Evolutionary conservation across 1,140 invertebrate genomes (phyloP), one percentile per base, ranked within the genome.

Genomic region (Trachymyrmex septentrionalis): DNA sequence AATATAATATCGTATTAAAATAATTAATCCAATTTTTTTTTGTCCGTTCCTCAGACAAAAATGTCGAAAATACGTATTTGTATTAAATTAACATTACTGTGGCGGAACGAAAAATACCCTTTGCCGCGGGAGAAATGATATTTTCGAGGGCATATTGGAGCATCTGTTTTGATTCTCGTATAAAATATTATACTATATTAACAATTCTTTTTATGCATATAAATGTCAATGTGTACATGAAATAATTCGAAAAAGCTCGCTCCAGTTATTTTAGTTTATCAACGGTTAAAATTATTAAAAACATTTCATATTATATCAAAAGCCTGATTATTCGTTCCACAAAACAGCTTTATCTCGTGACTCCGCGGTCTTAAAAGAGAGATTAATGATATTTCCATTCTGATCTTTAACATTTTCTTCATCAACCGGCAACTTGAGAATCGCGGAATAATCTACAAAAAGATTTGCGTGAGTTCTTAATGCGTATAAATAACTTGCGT

Each of bases 81-180:
- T 48, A 48, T 67, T 64, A 66, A 34, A 66, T 77, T 57, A 55
- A 10, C 21, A 21, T 64, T 21, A 10, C 27, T n/a, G 38, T 14
- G 44, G 48, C n/a, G n/a, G 24, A n/a, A 85, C 10, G 30, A 85
- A 85, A 85, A 85, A 77, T 44, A 85, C 7, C 16, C 38, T 55
- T 48, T 27, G 82, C 82, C 72, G 59, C 59, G 34, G 30, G 73
- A 30, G 48, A 3, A 21, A 38, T 21, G 16, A 64, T 57, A 44
- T 76, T 85, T 85, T 85, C 48, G 14, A 64, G 48, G 48, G 48
- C 48, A 85, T 10, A 38, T 50, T 14, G 38, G 4, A 21, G 34
- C 57, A 53, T 24, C 59, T 57, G 66, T 82, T 85, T 64, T 27
- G 19, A 85, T 85, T 85, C 50, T 77, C 57, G 71, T 48, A 48